Evolutionary conservation across 2,888 invertebrate genomes (phyloP).

Genomic region (Charanyca ferruginea): DNA sequence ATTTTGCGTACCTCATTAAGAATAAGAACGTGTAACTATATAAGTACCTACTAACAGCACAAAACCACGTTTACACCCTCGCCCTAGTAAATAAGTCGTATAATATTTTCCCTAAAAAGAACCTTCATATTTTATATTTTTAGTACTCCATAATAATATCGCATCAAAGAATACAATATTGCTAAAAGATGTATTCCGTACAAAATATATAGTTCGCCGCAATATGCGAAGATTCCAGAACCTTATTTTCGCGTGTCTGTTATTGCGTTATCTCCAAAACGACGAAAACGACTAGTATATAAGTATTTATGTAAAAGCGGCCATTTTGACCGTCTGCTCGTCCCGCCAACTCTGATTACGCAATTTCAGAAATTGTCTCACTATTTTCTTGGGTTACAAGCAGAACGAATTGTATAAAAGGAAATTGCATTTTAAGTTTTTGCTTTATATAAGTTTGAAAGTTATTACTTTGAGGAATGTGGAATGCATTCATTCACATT

Average conservation of each 20-base stretch:
- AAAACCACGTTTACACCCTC: neutral
- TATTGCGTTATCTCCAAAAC: constrained; percentile 62
- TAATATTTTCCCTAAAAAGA: constrained; percentile 4
- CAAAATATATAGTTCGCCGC: constrained; percentile 39
- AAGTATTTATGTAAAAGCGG: constrained; percentile 64
- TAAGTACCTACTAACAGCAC: too few relatives aligned
- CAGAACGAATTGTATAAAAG: constrained; percentile 60
- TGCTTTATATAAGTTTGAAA: constrained; percentile 50
- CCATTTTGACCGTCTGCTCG: constrained; percentile 56
- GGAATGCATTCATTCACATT: constrained; percentile 47
- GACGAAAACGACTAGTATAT: constrained; percentile 56
- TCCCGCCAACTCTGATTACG: constrained; percentile 61
- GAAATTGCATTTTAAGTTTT: constrained; percentile 63
- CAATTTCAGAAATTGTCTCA: constrained; percentile 65
- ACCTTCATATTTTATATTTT: constrained; percentile 22
- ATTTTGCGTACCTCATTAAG: neutral
- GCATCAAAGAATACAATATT: constrained; percentile 32
- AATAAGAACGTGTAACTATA: neutral
- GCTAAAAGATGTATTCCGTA: constrained; percentile 33
- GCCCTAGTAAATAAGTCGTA: neutral
- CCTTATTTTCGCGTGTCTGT: constrained; percentile 57
- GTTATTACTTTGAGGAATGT: constrained; percentile 36
- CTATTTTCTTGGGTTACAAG: constrained; percentile 62
- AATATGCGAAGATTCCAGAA: constrained; percentile 29
- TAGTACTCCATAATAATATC: constrained; percentile 39